Conservation (phyloP, 2,888 invertebrate genomes). For the Macrophya annulata region DNA sequence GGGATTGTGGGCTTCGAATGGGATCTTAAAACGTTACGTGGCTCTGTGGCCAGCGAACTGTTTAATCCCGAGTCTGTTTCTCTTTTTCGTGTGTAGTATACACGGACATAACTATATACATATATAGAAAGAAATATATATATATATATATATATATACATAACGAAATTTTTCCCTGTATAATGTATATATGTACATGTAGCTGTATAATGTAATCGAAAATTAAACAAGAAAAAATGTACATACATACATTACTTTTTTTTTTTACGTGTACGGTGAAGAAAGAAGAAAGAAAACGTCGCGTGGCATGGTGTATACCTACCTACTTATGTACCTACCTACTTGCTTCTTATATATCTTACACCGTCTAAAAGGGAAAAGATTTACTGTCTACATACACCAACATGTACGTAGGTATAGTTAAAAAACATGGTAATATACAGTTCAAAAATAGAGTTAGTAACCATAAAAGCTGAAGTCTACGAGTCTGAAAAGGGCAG, state of each 20-base stretch:
- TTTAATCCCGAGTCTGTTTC: conserved; percentile 9
- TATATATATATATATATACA: not conserved
- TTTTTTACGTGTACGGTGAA: not conserved
- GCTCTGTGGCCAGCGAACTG: not conserved
- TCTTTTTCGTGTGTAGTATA: not conserved
- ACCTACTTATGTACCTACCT: not conserved
- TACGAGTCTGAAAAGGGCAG: not conserved
- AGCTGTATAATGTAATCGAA: not conserved
- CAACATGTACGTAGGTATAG: not conserved
- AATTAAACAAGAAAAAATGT: not conserved
- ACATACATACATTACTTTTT: not conserved
- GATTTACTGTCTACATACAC: not conserved
- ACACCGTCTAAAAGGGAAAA: not conserved
- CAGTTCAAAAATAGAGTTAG: not conserved
- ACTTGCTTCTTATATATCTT: not conserved
- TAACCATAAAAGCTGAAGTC: not conserved
- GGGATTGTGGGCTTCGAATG: conserved; percentile 37
- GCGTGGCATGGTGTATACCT: not conserved
- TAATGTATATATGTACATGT: no score
- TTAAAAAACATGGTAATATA: not conserved
- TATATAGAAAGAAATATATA: not conserved
- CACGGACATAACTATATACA: not conserved
- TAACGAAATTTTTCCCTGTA: not conserved
- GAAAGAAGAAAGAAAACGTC: not conserved
- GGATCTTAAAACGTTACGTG: conserved; percentile 47